Conservation (phyloP, 2,797 vertebrate genomes). For the Garrulus glandarius region DNA sequence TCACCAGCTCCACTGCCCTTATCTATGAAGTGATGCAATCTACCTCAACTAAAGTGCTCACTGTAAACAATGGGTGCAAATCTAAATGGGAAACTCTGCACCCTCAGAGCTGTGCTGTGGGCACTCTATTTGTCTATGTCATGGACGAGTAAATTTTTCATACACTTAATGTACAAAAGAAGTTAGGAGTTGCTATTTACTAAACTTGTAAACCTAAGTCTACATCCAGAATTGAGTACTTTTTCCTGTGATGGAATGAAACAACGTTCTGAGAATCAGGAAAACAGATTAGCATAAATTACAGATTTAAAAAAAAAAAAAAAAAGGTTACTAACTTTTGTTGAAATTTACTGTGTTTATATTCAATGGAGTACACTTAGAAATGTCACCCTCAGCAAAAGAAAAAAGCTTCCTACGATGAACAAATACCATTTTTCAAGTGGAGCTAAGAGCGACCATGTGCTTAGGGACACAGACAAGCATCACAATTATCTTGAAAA, state of each 20-base stretch:
- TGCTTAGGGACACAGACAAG: background rate
- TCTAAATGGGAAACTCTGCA: background rate
- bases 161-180: background rate
- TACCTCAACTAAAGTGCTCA: background rate
- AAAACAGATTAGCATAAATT: background rate
- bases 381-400: background rate
- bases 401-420: background rate
- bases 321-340: background rate
- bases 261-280: accelerated
- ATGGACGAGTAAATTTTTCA: background rate
- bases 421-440: background rate
- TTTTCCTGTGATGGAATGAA: background rate
- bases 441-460: background rate
- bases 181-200: background rate
- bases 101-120: background rate
- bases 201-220: background rate
- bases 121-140: background rate
- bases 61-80: background rate
- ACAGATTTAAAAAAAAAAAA: background rate
- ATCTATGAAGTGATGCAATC: background rate
- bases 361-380: background rate
- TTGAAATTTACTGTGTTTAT: background rate
- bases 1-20: accelerated
- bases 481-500: background rate
- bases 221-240: background rate